phyloP scores from a whole-genome alignment of 2,113 vertebrate genomes.

The Lichenostomus cassidix region DNA sequence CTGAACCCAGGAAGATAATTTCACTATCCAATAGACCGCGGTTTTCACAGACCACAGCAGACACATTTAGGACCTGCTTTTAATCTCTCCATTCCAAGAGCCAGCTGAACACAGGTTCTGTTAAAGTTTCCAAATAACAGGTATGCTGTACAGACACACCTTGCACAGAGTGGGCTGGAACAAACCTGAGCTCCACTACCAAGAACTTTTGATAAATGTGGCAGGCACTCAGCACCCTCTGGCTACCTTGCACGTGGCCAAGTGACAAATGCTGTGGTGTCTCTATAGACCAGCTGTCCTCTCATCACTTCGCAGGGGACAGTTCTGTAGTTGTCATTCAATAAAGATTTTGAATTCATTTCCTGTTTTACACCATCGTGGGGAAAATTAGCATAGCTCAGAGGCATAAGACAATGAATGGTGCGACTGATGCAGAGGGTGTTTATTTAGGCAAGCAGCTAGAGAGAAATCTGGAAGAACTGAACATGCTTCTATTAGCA shows the following conservation, averaged over 20 bases:
- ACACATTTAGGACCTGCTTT: neutral
- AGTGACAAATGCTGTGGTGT: neutral
- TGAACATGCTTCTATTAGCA: neutral
- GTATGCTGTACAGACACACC: neutral
- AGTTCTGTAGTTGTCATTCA: neutral
- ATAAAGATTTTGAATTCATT: neutral
- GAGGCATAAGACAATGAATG: neutral
- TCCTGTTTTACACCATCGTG: neutral
- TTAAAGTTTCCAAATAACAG: neutral
- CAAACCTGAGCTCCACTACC: neutral
- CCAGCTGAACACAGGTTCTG: neutral
- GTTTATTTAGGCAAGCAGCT: constrained; percentile 12
- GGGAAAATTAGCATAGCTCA: neutral
- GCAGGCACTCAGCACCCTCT: neutral
- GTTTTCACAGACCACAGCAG: constrained; percentile 19
- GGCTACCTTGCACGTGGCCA: neutral
- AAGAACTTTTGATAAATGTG: neutral
- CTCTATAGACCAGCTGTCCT: neutral
- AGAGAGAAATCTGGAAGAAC: neutral
- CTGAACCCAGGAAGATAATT: neutral
- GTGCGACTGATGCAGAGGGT: neutral
- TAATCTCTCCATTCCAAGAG: neutral
- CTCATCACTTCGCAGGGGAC: neutral
- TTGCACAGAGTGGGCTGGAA: neutral
- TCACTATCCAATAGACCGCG: neutral